phyloP scores from a whole-genome alignment of 2,113 vertebrate genomes.

The Thymallus thymallus region DNA sequence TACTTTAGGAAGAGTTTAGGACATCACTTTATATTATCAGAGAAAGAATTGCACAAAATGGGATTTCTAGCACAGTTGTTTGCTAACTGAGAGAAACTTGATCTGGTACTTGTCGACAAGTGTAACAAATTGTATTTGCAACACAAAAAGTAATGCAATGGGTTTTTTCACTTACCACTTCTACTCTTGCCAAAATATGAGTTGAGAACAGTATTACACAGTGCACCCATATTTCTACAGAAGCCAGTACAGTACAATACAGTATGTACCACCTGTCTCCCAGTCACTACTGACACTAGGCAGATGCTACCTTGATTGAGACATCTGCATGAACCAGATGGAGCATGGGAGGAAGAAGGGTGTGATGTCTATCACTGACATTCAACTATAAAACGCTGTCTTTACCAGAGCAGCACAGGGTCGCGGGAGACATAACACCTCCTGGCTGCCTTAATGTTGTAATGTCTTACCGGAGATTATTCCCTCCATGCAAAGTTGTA shows the following conservation, averaged over 20 bases:
- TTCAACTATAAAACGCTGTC: slow-evolving; percentile 46
- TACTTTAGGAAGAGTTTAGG: slow-evolving; percentile 1
- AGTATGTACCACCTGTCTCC: slow-evolving; percentile 12
- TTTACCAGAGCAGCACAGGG: slow-evolving; percentile 25
- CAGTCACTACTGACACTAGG: slow-evolving; percentile 50
- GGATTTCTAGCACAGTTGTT: not conserved
- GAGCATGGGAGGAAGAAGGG: slow-evolving; percentile 42
- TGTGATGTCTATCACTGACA: slow-evolving; percentile 56
- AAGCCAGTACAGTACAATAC: slow-evolving; percentile 36
- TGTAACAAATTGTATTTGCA: too few species aligned
- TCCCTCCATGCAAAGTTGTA: not conserved
- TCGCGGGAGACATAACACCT: slow-evolving; percentile 14
- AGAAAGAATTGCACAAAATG: not conserved
- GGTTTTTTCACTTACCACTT: not conserved
- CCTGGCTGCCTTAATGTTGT: slow-evolving; percentile 8
- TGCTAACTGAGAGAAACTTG: not conserved
- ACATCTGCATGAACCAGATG: slow-evolving; percentile 61
- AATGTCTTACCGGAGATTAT: not conserved
- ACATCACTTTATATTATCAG: not conserved
- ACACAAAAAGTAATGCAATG: not conserved
- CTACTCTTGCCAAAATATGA: not conserved
- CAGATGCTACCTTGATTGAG: slow-evolving; percentile 61
- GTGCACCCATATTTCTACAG: slow-evolving; percentile 10
- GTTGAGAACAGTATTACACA: not conserved
- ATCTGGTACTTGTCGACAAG: not conserved